These are phyloP conservation scores for Cyrtorhinus lividipennis DNA, from an alignment of 1,140 invertebrate genomes.

Conservation along the genomic window DNA sequence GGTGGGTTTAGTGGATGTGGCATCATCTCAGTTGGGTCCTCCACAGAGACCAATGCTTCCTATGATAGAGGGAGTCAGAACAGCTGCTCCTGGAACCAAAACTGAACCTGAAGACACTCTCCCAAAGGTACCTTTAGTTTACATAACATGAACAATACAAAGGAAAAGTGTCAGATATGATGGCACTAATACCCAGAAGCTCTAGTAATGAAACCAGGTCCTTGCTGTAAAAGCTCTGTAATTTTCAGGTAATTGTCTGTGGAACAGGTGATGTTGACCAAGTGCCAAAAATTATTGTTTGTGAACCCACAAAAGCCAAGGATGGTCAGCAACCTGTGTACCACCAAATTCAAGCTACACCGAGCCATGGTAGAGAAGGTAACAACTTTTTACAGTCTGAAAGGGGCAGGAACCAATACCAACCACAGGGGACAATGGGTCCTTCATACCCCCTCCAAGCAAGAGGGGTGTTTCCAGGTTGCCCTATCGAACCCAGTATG, in stretches of 20 bases:
- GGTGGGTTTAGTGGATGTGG: constrained; percentile 27
- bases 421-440: background rate
- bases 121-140: background rate
- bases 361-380: background rate
- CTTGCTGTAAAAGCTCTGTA: background rate
- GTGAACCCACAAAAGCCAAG: constrained; percentile 16
- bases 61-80: constrained; percentile 6
- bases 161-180: background rate
- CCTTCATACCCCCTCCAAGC: background rate
- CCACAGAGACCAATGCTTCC: constrained; percentile 2
- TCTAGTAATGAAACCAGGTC: background rate
- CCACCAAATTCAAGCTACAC: constrained; percentile 6
- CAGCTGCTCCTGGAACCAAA: background rate
- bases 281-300: constrained; percentile 21
- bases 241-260: constrained; percentile 7
- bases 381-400: background rate
- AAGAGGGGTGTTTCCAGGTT: background rate
- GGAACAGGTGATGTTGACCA: constrained; percentile 9
- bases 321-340: constrained; percentile 6
- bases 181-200: background rate
- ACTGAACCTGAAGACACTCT: constrained; percentile 25
- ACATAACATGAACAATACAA: background rate
- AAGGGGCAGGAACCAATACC: background rate
- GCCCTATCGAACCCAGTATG: background rate
- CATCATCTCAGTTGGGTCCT: constrained; percentile 17